Conservation (phyloP, 2,888 invertebrate genomes). For the Conomelus anceps region DNA sequence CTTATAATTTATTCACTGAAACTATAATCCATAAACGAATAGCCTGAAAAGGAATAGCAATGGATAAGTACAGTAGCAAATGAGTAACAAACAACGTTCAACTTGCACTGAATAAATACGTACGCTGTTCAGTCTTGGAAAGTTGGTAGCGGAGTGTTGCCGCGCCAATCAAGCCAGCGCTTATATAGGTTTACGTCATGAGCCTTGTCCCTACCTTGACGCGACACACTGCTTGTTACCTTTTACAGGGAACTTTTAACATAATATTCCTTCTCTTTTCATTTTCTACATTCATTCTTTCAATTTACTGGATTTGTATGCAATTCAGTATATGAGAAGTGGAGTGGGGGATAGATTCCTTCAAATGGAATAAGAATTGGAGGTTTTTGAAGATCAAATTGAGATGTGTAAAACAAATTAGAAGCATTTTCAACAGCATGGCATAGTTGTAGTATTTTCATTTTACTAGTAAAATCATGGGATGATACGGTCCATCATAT, state of each 20-base stretch:
- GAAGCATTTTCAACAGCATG: no score
- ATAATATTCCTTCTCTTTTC: background rate
- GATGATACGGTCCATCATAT: no score
- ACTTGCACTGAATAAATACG: background rate
- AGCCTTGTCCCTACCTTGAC: conserved; percentile 11
- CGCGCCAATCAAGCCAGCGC: background rate
- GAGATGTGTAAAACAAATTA: no score
- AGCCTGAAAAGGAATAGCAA: background rate
- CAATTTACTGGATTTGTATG: background rate
- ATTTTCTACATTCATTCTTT: background rate
- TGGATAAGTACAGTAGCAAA: no score
- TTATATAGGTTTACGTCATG: conserved; percentile 1
- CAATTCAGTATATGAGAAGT: background rate
- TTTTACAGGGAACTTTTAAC: background rate
- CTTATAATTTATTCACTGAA: background rate
- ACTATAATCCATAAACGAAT: background rate
- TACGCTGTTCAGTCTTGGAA: background rate
- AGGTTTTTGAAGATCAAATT: background rate
- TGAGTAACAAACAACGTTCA: background rate
- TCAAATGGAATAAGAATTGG: background rate
- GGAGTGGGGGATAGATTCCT: background rate
- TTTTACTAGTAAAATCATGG: no score
- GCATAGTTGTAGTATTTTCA: no score
- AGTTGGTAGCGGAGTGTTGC: background rate
- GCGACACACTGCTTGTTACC: background rate